phyloP scores from a whole-genome alignment of 2,797 vertebrate genomes.

The Schizopygopsis pylzovi region DNA sequence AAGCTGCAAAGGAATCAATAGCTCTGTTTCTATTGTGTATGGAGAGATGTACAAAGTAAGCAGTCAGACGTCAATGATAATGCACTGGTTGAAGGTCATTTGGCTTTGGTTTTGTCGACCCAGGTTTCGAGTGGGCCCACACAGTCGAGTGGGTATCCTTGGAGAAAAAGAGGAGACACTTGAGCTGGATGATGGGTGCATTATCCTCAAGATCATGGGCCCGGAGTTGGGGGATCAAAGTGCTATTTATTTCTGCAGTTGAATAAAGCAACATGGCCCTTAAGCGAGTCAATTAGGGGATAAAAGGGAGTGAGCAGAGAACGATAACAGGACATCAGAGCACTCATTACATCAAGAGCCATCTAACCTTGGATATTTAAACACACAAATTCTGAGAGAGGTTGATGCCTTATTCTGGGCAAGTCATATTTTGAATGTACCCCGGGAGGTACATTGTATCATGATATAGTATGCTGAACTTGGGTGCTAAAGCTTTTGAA shows the following conservation, averaged over 20 bases:
- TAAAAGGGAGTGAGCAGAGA: constrained; percentile 65
- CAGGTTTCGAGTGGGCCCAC: constrained; percentile 34
- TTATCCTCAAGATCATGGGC: constrained; percentile 49
- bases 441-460: background rate
- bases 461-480: background rate
- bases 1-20: background rate
- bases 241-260: constrained; percentile 53
- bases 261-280: constrained; percentile 48
- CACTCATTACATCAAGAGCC: constrained; percentile 51
- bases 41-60: constrained; percentile 8
- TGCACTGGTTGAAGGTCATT: constrained; percentile 40
- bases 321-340: constrained; percentile 62
- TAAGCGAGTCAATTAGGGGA: constrained; percentile 65
- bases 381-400: constrained; percentile 33
- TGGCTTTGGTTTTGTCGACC: constrained; percentile 22
- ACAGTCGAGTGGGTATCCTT: constrained; percentile 43
- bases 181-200: constrained; percentile 47
- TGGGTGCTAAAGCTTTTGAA: background rate
- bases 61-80: constrained; percentile 34
- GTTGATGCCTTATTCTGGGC: background rate
- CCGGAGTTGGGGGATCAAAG: constrained; percentile 54
- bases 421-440: background rate
- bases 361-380: constrained; percentile 49
- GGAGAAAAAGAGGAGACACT: constrained; percentile 37
- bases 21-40: background rate